These are phyloP conservation scores for Drosophila lacteicornis DNA, from an alignment of 1,140 invertebrate species.

Conservation along the genomic window DNA sequence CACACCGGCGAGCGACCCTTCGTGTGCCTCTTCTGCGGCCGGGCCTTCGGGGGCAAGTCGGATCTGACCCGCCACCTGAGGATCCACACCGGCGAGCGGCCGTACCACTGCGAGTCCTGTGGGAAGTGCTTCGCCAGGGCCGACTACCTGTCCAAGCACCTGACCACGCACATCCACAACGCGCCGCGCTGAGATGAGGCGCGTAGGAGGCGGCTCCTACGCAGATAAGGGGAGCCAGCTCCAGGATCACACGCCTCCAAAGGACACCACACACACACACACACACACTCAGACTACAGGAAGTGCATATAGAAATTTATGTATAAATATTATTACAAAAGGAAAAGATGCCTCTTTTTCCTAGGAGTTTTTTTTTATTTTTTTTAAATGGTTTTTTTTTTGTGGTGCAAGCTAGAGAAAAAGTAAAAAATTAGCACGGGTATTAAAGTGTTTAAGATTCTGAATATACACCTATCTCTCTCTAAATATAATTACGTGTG, in stretches of 20 bases:
- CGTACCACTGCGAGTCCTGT: constrained; percentile 95
- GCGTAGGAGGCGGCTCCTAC: constrained; percentile 85
- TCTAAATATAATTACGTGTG: constrained; percentile 44
- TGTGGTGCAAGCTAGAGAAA: constrained; percentile 36
- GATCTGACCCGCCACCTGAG: constrained; percentile 93
- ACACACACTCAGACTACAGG: constrained; percentile 61
- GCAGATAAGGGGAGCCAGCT: constrained; percentile 76
- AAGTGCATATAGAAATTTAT: constrained; percentile 56
- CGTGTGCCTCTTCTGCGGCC: constrained; percentile 93
- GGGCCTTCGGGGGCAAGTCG: constrained; percentile 94
- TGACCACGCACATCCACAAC: constrained; percentile 94
- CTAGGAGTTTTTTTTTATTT: not conserved
- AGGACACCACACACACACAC: constrained; percentile 7
- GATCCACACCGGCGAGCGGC: constrained; percentile 92
- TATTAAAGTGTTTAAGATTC: constrained; percentile 74
- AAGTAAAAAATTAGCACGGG: constrained; percentile 60
- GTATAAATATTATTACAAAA: constrained; percentile 61
- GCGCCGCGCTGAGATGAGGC: constrained; percentile 86
- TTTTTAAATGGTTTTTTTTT: constrained; percentile 31
- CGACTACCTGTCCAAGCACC: constrained; percentile 95
- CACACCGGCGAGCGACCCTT: constrained; percentile 95
- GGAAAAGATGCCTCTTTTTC: not conserved
- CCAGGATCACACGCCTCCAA: not conserved
- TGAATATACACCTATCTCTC: constrained; percentile 42
- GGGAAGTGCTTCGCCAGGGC: constrained; percentile 95